These are phyloP conservation scores for Sialis fuliginosa DNA, from an alignment of 2,888 invertebrate genomes.

Conservation along the genomic window DNA sequence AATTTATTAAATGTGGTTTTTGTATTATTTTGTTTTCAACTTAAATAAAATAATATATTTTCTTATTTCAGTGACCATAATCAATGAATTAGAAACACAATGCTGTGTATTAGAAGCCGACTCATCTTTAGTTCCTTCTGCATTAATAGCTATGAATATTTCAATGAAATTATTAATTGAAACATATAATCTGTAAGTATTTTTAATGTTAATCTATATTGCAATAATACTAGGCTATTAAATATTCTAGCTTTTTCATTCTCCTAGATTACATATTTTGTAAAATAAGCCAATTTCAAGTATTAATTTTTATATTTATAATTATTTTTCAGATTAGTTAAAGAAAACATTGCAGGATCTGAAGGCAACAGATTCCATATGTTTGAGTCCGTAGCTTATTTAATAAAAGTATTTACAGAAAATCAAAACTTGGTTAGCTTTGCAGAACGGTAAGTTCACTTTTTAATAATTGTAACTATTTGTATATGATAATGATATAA, in stretches of 20 bases:
- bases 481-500: neutral
- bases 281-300: too few relatives aligned
- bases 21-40: too few relatives aligned
- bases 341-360: neutral
- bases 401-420: constrained; percentile 51
- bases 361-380: neutral
- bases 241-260: too few relatives aligned
- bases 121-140: constrained; percentile 57
- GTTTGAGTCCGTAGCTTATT: constrained; percentile 25
- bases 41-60: too few relatives aligned
- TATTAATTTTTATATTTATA: neutral
- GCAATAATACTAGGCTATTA: neutral
- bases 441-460: constrained; percentile 25
- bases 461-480: neutral
- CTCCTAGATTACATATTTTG: too few relatives aligned
- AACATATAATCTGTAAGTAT: constrained; percentile 58
- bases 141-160: constrained; percentile 59
- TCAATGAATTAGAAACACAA: constrained; percentile 42
- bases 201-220: neutral
- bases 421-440: constrained; percentile 37
- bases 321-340: neutral
- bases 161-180: constrained; percentile 60
- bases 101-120: constrained; percentile 54
- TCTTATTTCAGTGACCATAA: too few relatives aligned
- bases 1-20: too few relatives aligned